phyloP scores from a whole-genome alignment of 2,113 vertebrate species.

The Murina feae region DNA sequence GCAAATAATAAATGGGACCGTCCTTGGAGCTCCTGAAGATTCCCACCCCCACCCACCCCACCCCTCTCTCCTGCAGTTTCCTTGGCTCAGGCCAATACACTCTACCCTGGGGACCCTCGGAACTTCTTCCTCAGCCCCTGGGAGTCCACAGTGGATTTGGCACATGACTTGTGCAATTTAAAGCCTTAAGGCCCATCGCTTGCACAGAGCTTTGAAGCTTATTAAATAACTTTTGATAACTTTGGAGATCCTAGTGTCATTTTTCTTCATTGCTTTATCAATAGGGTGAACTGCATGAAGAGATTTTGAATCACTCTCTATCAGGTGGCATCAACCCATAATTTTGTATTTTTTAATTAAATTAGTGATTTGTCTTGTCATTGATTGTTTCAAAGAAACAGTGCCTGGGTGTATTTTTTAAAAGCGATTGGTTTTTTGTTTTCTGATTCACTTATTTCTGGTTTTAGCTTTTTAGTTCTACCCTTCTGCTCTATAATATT shows the following conservation, averaged over 20 bases:
- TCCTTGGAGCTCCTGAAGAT: not conserved
- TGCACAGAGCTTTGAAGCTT: not conserved
- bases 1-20: not conserved
- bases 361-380: not conserved
- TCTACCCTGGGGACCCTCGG: not conserved
- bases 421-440: not conserved
- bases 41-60: not conserved
- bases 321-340: not conserved
- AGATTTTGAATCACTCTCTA: not conserved
- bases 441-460: slow-evolving; percentile 3
- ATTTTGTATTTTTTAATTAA: not conserved
- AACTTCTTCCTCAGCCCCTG: not conserved
- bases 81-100: not conserved
- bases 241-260: not conserved
- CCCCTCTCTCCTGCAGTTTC: not conserved
- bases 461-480: not conserved
- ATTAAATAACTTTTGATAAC: not conserved
- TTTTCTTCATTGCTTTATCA: not conserved
- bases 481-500: not conserved
- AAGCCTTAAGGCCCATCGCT: not conserved
- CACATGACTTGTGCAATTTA: not conserved
- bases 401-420: not conserved
- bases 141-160: not conserved
- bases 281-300: not conserved
- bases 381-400: not conserved